A percentile compares a stretch with the other conserved stretches of the same genome.
These are phyloP conservation scores for Drosophila anceps DNA, from an alignment of 2,888 invertebrate species.

Conservation along the genomic window DNA sequence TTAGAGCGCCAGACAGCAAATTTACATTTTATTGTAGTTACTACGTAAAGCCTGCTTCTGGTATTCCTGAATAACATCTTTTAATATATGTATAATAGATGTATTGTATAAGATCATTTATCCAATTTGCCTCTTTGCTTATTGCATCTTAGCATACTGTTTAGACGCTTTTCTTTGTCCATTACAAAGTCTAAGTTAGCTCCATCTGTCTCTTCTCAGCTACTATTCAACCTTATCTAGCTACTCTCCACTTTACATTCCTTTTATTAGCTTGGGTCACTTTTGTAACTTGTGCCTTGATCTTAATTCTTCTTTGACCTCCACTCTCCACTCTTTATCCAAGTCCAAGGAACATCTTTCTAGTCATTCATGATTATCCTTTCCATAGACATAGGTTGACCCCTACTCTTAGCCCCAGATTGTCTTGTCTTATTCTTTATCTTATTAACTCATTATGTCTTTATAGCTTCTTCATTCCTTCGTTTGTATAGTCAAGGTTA, in stretches of 20 bases:
- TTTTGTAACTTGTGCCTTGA: background rate
- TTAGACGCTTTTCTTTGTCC: background rate
- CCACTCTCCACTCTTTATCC: no score
- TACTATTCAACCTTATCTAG: background rate
- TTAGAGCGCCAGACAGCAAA: background rate
- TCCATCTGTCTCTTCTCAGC: background rate
- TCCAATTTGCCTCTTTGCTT: background rate
- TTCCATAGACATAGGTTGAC: no score
- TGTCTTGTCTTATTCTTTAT: no score
- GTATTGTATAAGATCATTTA: background rate
- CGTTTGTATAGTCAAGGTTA: no score
- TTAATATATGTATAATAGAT: no score
- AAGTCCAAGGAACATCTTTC: no score
- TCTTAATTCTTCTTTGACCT: background rate
- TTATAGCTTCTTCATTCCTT: no score
- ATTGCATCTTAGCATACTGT: no score
- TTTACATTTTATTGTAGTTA: background rate
- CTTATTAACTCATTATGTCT: no score
- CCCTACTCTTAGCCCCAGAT: no score
- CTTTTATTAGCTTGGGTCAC: background rate
- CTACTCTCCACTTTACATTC: background rate
- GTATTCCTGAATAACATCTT: background rate
- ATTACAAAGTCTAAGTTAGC: background rate
- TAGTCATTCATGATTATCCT: no score
- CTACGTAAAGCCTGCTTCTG: background rate